These are phyloP conservation scores for Lichenostomus cassidix DNA, from an alignment of 2,113 vertebrate species.

Conservation along the genomic window DNA sequence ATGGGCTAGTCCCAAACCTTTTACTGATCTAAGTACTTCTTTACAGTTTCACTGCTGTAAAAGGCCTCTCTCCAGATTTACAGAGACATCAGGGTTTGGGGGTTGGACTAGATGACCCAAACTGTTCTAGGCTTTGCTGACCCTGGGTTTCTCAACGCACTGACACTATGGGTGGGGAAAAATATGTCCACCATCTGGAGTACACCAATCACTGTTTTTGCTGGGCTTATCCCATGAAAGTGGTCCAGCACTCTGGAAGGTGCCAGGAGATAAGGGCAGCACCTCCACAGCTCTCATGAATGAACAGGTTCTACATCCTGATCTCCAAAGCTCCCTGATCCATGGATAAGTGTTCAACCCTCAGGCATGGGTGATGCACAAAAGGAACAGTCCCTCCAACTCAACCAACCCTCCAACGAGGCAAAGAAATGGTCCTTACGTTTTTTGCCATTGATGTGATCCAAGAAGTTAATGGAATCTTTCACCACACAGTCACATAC, in stretches of 20 bases:
- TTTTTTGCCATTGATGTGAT: slow-evolving; percentile 99
- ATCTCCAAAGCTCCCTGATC: background rate
- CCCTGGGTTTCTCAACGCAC: fast-evolving
- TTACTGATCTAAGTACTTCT: background rate
- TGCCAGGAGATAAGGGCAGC: background rate
- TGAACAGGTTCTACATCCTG: background rate
- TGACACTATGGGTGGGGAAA: background rate
- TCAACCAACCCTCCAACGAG: background rate
- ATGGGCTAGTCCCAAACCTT: background rate
- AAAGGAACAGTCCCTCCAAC: background rate
- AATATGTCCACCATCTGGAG: background rate
- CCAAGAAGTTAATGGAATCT: slow-evolving; percentile 98
- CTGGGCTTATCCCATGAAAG: background rate
- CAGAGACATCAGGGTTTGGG: background rate
- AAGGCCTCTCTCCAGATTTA: background rate
- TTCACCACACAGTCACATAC: slow-evolving; percentile 99
- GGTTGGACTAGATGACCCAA: background rate
- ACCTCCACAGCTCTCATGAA: background rate
- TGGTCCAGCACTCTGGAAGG: background rate
- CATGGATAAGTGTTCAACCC: fast-evolving
- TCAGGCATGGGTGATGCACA: background rate
- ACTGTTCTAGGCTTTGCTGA: background rate
- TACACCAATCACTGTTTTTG: background rate
- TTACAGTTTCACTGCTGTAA: background rate
- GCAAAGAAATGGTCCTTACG: slow-evolving; percentile 79